Evolutionary conservation across 1,140 invertebrate species (phyloP), one percentile per base, ranked within the genome.

Genomic region (Tetraneura akinire): DNA sequence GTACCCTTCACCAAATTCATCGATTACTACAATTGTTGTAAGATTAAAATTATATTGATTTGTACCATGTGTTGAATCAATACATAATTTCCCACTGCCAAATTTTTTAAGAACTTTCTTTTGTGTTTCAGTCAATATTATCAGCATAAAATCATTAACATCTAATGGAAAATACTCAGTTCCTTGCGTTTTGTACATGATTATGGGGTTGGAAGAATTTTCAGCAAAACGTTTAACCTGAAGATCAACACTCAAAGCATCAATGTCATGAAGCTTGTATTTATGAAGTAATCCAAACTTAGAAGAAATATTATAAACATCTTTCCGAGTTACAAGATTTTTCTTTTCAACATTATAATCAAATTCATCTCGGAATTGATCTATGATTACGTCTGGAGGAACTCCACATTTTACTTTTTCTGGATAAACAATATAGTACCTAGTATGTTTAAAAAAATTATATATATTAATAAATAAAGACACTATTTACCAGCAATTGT

Each of bases 41-140:
- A 81, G 32, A 47, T 78, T n/a, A 49, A 80, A 81, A 16, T 70
- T 49, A 66, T 81, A 57, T 45, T 78, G 21, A 37, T 45, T 49
- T 21, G 53, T 47, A 16, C 42, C 80, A 53, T 81, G 60, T 13
- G 64, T 70, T 21, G 29, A n/a, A 80, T 81, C 71, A 18, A 62
- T 80, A 45, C 26, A 78, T 21, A 81, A 53, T 37, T 74, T 53
- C 13, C 73, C 66, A 29, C 57, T 26, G 45, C 23, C 23, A 16
- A 64, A 64, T 66, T 51, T 51, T 42, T 42, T 10, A 42, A 47
- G 47, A 14, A 47, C 47, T 47, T 47, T 14, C 47, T 47, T 68
- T 64, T 71, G 64, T 16, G 37, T 57, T 55, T 51, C 16, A 26
- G 64, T 64, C 60, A 66, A 64, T 80, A 80, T 71, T 14, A 80